phyloP scores from a whole-genome alignment of 2,797 vertebrate genomes.

The Pseudochirops cupreus region DNA sequence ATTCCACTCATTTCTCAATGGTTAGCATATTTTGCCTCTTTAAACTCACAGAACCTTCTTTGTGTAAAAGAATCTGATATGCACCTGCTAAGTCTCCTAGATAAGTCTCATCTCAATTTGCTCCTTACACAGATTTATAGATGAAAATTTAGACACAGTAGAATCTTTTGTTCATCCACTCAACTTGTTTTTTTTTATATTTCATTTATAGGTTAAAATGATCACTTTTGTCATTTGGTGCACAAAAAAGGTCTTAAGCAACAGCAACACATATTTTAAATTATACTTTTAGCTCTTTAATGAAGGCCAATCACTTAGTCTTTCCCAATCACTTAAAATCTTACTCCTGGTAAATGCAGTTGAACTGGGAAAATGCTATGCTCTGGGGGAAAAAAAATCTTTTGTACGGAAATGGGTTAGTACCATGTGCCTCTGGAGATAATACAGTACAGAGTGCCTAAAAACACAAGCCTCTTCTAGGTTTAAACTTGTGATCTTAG shows the following conservation, averaged over 20 bases:
- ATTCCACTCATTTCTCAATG: background rate
- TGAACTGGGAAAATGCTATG: background rate
- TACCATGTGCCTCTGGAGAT: background rate
- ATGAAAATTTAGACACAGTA: background rate
- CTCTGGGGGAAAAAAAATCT: background rate
- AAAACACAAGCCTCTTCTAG: too few relatives aligned
- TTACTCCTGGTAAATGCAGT: background rate
- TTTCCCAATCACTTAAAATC: background rate
- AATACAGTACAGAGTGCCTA: background rate
- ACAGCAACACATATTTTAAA: background rate
- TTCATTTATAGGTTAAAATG: background rate
- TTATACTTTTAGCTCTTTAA: background rate
- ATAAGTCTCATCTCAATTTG: background rate
- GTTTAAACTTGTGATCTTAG: background rate
- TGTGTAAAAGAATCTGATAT: background rate
- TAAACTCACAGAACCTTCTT: background rate
- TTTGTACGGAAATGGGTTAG: background rate
- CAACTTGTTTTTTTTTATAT: background rate
- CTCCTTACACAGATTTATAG: background rate
- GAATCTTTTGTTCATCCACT: background rate
- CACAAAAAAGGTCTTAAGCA: background rate
- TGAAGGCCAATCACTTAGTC: background rate
- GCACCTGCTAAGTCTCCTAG: background rate
- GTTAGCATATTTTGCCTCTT: background rate
- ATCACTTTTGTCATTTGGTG: slow-evolving; percentile 12